phyloP scores from a whole-genome alignment of 92 coral and sea anemone genomes.

The Porites divaricata region DNA sequence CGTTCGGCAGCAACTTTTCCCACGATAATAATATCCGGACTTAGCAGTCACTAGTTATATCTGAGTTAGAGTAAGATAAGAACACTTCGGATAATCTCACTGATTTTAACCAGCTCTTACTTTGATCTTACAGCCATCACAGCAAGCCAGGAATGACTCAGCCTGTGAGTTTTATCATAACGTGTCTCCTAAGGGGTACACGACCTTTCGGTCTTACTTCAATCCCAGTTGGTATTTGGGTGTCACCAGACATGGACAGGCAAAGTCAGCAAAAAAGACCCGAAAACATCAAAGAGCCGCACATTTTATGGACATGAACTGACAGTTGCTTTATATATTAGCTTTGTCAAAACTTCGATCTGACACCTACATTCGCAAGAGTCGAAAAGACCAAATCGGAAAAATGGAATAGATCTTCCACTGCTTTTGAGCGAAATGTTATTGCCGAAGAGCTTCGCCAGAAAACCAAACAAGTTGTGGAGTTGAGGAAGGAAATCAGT shows the following conservation, averaged over 20 bases:
- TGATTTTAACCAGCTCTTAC: conserved; percentile 17
- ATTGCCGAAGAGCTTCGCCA: no score
- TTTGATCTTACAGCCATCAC: conserved; percentile 39
- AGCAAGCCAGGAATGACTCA: conserved; percentile 22
- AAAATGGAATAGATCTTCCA: no score
- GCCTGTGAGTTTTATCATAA: conserved; percentile 54
- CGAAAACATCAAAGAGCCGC: conserved; percentile 40
- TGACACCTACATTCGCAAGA: no score
- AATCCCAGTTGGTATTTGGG: conserved; percentile 55
- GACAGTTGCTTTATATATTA: no score
- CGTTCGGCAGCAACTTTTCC: conserved; percentile 3
- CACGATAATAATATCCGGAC: background rate
- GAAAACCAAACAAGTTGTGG: no score
- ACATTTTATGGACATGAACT: conserved; percentile 55
- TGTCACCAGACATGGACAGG: conserved; percentile 50
- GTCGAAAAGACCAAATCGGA: no score
- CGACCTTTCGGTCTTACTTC: conserved; percentile 40
- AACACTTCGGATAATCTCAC: background rate
- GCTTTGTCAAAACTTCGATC: no score
- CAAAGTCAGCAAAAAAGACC: conserved; percentile 66
- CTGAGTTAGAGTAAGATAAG: background rate
- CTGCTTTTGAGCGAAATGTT: no score
- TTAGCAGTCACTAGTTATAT: background rate
- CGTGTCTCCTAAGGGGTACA: conserved; percentile 53
- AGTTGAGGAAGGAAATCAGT: no score